These are phyloP conservation scores for Paramormyrops kingsleyae DNA, from an alignment of 2,113 vertebrate species.

Conservation along the genomic window DNA sequence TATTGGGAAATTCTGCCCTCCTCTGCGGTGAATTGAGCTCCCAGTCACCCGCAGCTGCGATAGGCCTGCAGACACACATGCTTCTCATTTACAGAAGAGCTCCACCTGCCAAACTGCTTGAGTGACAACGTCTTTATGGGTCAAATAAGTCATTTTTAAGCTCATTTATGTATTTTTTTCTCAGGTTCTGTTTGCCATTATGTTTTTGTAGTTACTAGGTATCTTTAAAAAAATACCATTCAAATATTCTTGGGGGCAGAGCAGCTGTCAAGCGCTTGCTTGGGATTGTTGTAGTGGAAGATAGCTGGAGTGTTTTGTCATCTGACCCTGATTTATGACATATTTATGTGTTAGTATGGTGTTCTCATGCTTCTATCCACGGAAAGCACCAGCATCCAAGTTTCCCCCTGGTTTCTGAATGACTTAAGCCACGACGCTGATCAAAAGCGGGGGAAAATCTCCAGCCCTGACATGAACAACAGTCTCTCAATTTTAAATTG, in stretches of 20 bases:
- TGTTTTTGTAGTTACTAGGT: constrained; percentile 11
- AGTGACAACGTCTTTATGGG: constrained; percentile 25
- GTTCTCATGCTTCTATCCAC: background rate
- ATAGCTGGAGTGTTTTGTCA: background rate
- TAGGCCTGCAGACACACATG: constrained; percentile 9
- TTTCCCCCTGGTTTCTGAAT: background rate
- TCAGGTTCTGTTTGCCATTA: constrained; percentile 7
- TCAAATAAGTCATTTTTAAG: constrained; percentile 24
- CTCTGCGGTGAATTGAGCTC: background rate
- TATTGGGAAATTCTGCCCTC: constrained; percentile 4
- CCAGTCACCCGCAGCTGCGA: background rate
- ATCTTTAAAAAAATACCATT: constrained; percentile 4
- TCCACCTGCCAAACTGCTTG: constrained; percentile 10
- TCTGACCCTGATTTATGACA: constrained; percentile 4
- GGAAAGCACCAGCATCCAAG: background rate
- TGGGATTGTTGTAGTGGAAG: background rate
- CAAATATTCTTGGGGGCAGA: background rate
- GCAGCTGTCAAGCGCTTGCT: background rate
- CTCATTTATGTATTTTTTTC: constrained; percentile 11
- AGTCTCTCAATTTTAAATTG: background rate
- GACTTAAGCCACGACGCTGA: background rate
- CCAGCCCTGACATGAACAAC: background rate
- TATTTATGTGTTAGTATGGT: background rate
- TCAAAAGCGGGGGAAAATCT: background rate
- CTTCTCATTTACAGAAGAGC: constrained; percentile 13